phyloP scores from a whole-genome alignment of 2,797 vertebrate species.

The Mormyrus hasselquistii region DNA sequence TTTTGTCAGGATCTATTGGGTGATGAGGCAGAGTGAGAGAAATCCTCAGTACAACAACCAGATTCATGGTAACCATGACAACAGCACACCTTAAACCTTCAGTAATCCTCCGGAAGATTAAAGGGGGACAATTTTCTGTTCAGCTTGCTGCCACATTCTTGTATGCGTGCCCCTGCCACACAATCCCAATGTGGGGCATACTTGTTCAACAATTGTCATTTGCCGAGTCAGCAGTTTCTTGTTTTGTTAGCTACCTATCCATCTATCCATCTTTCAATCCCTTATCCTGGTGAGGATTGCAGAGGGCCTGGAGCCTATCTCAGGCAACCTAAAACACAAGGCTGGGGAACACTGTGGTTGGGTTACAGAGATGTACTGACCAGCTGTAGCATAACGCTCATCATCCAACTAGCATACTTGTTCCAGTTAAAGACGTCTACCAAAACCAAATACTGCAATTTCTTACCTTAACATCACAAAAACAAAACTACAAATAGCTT shows the following conservation, averaged over 20 bases:
- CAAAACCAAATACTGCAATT: not conserved
- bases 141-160: constrained; percentile 18
- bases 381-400: not conserved
- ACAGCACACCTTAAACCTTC: constrained; percentile 47
- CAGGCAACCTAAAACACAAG: not conserved
- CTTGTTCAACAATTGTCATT: not conserved
- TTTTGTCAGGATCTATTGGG: constrained; percentile 25
- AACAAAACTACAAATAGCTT: not conserved
- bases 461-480: not conserved
- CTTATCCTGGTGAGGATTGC: not conserved
- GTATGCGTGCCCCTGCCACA: not conserved
- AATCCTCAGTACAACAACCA: constrained; percentile 35
- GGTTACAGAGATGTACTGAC: not conserved
- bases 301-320: not conserved
- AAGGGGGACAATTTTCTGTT: constrained; percentile 18
- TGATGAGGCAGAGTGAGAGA: constrained; percentile 24
- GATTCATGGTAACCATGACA: constrained; percentile 44
- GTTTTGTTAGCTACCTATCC: not conserved
- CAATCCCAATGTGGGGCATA: not conserved
- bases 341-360: not conserved
- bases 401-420: not conserved
- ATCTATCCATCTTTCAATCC: not conserved
- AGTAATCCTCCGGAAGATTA: constrained; percentile 38
- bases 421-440: not conserved
- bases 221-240: not conserved